phyloP scores from a whole-genome alignment of 2,888 invertebrate species.

The Xestia sexstrigata region DNA sequence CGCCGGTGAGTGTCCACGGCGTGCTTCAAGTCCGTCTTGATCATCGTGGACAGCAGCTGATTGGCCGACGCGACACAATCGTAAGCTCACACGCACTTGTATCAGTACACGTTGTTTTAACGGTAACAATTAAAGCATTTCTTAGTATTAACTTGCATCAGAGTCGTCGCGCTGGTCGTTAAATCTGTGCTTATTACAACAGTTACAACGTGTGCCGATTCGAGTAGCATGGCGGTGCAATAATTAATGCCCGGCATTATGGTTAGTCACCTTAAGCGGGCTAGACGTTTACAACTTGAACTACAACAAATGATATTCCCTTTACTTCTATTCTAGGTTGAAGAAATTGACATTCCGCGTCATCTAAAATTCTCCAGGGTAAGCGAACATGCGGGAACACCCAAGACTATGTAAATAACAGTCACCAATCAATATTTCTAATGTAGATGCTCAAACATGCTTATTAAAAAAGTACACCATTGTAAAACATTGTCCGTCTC shows the following conservation, averaged over 20 bases:
- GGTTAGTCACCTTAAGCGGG: constrained; percentile 78
- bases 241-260: constrained; percentile 73
- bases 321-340: constrained; percentile 44
- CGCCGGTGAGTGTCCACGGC: constrained; percentile 84
- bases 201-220: constrained; percentile 68
- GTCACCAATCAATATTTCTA: constrained; percentile 56
- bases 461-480: constrained; percentile 58
- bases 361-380: constrained; percentile 54
- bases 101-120: constrained; percentile 55
- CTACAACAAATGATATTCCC: constrained; percentile 41
- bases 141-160: background rate
- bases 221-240: constrained; percentile 74
- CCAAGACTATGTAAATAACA: constrained; percentile 61
- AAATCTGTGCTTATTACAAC: constrained; percentile 6
- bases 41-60: constrained; percentile 94
- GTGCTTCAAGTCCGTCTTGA: constrained; percentile 94
- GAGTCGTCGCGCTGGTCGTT: background rate
- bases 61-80: constrained; percentile 74
- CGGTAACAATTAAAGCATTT: no score
- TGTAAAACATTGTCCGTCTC: constrained; percentile 60
- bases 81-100: constrained; percentile 64
- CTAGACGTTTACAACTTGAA: constrained; percentile 52
- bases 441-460: constrained; percentile 58
- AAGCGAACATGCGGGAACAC: constrained; percentile 74
- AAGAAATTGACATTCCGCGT: constrained; percentile 48